Evolutionary conservation across 2,797 vertebrate genomes (phyloP), one percentile per base, ranked within the genome.

Genomic region (Ceryle rudis): DNA sequence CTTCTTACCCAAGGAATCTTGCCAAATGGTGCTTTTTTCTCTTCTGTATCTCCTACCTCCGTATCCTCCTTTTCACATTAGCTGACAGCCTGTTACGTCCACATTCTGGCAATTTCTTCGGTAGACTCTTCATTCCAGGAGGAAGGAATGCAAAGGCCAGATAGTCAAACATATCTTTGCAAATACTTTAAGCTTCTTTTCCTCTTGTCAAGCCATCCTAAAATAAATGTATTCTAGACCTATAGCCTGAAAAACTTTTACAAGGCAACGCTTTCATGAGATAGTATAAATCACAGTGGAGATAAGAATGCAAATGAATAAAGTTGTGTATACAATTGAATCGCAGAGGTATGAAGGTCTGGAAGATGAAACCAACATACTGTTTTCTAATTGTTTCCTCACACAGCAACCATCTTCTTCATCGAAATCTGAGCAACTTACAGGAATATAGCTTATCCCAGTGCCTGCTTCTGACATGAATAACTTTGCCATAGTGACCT

Each of bases 151-250:
- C 49, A 54, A 79, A 55, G 74, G 74, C 74, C 89, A 86, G 84
- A 93, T 69, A 90, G 70, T n/a, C 73, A 71, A 79, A 23, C 70
- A 17, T 35, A 85, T 64, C 81, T 89, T n/a, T 71, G 46, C 83
- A 93, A 91, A 92, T 86, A 46, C 72, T 94, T 93, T 61, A 85
- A 77, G 81, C 65, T 44, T 26, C 89, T 93, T 89, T 96, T 89
- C 61, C 84, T 86, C 79, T 65, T 51, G 70, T 80, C 84, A 93
- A 78, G 71, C 54, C 57, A n/a, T 28, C 83, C 84, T 74, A 57
- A 86, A 96, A 89, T 93, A 94, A 91, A 89, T 57, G 66, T 42
- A 61, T 90, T 73, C 74, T 87, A 49, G 67, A 93, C 89, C 93
- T 96, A 85, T 70, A 71, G 52, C 23, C 79, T 52, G 18, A 89